Conservation (phyloP, 2,797 vertebrate species). For the Enteromius argenteus region DNA sequence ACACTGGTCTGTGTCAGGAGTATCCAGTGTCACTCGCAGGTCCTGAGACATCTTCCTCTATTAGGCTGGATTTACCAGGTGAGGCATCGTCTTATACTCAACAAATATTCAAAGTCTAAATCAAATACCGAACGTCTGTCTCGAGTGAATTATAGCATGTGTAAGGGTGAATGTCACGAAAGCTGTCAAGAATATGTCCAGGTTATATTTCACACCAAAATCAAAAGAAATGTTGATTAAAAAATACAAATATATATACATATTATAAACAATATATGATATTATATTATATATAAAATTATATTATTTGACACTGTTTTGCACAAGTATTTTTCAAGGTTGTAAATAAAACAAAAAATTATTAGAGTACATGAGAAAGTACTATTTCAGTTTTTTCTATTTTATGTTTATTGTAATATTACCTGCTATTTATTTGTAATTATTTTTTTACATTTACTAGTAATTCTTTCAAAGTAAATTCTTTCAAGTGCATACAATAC, state of each 20-base stretch:
- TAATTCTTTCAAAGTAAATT: background rate
- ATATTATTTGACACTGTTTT: background rate
- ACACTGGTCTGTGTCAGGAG: slow-evolving; percentile 45
- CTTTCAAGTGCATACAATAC: too few species aligned
- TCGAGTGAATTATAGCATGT: background rate
- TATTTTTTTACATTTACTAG: background rate
- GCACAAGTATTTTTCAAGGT: background rate
- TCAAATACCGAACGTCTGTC: slow-evolving; percentile 1
- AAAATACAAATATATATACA: too few species aligned
- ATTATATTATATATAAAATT: background rate
- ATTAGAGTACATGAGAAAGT: background rate
- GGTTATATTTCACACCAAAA: background rate
- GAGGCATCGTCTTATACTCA: slow-evolving; percentile 32
- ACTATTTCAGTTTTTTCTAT: background rate
- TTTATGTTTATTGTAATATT: background rate
- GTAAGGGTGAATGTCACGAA: background rate
- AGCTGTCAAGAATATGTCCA: background rate
- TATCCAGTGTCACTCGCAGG: slow-evolving; percentile 47
- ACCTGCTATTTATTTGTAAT: background rate
- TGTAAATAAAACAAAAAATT: background rate
- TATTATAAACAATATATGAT: background rate
- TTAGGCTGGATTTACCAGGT: slow-evolving; percentile 39
- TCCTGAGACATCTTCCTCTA: slow-evolving; percentile 23
- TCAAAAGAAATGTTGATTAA: background rate
- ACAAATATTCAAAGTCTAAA: slow-evolving; percentile 11